Conservation (phyloP, 2,113 vertebrate species). For the Thalassarche chlororhynchos region DNA sequence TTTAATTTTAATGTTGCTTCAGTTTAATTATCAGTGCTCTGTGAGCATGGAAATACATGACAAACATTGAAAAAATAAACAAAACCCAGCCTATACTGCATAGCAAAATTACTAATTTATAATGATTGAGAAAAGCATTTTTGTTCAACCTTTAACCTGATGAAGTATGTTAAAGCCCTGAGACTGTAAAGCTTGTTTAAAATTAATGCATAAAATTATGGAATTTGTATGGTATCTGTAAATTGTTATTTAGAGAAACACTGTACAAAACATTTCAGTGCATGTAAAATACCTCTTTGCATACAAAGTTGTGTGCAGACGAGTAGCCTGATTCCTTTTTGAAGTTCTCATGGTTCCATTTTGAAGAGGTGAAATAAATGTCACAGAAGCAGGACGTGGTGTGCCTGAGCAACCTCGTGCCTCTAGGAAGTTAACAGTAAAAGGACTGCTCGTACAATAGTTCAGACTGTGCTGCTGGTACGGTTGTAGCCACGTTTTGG, state of each 20-base stretch:
- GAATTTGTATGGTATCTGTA: background rate
- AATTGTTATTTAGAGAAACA: background rate
- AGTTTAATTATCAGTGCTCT: background rate
- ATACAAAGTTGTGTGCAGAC: background rate
- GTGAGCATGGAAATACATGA: background rate
- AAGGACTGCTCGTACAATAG: background rate
- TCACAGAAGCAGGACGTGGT: background rate
- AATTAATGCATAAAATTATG: background rate
- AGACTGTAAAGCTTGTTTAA: background rate
- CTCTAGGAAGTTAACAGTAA: background rate
- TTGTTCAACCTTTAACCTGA: background rate
- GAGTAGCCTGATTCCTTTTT: background rate
- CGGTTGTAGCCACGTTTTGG: background rate
- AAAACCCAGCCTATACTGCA: background rate
- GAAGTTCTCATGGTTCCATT: background rate
- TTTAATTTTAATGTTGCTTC: background rate
- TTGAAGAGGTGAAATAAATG: conserved; percentile 19
- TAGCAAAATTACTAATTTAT: background rate
- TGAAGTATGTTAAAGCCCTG: background rate
- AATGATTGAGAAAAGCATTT: background rate
- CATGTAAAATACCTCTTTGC: background rate
- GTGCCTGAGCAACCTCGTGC: background rate
- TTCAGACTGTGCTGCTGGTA: fast-evolving
- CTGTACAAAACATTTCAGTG: background rate
- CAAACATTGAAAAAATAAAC: background rate